Evolutionary conservation across 53 echinoderm and acorn worm species (phyloP), one percentile per base, ranked within the genome.

Genomic region (Arbacia lixula): DNA sequence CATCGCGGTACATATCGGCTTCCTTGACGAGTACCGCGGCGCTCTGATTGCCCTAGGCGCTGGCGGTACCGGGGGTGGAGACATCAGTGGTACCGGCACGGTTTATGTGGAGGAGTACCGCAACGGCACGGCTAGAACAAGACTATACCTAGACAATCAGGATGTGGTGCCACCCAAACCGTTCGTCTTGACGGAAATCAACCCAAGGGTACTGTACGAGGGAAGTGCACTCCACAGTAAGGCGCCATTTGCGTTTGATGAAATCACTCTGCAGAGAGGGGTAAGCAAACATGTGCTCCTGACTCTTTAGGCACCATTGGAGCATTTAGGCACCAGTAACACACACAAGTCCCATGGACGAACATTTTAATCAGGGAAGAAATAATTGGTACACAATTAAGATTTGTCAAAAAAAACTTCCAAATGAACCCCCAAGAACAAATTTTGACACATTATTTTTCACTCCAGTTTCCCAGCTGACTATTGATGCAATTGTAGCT

Each of bases 111-210:
- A 95, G 80, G 90, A 95, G 72, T 55, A 74, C 29, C 43, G 66
- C 74, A 95, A 95, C 77, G 88, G 88, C 8, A 90, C 92, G 11
- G 85, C 79, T 49, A 89, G 77, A 65, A 92, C 85, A 22, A 90
- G 95, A 71, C 84, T 95, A n/a, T 95, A 95, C 36, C 54, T 95
- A 57, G 90, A 95, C 79, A 90, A 90, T 34, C 92, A 92, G 69
- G 87, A 86, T 83, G 88, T 76, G 38, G 35, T 21, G 10, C 92
- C 92, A 17, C 71, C 86, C 3, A 92, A 90, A 54, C 69, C 83
- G 1, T 88, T 95, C 58, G 65, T 95, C 60, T 83, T 95, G 28
- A 53, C 46, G 2, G 92, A 95, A 46, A 82, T 74, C 28, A 95
- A 95, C 46, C 95, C 95, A 12, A 67, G 90, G 54, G 84, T 84